A percentile compares a stretch with the other conserved stretches of the same genome.
Conservation (phyloP, 1,140 invertebrate species). For the Trachelipus rathkii region DNA sequence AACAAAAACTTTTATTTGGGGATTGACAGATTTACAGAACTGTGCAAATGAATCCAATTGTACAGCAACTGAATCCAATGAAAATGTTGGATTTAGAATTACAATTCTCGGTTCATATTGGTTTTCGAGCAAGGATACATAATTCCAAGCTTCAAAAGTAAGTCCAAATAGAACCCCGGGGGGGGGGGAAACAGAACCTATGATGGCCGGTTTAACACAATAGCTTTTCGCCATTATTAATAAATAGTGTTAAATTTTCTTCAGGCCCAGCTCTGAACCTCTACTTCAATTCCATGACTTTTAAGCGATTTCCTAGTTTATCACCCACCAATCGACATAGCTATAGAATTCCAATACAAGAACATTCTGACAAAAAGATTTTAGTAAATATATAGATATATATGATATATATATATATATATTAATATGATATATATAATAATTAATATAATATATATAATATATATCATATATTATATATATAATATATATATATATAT, state of each 20-base stretch:
- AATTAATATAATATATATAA: neutral
- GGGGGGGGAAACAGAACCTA: too few species aligned
- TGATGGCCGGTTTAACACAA: neutral
- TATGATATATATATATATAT: conserved; percentile 19
- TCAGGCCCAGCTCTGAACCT: neutral
- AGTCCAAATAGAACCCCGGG: neutral
- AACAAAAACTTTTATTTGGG: neutral
- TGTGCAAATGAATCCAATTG: neutral
- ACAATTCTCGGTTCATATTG: neutral
- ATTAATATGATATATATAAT: neutral
- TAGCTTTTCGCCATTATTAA: neutral
- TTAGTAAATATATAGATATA: neutral
- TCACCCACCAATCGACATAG: neutral
- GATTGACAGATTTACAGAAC: neutral
- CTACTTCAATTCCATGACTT: neutral
- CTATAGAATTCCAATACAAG: neutral
- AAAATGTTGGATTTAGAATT: neutral
- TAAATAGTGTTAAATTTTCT: neutral
- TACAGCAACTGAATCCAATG: neutral
- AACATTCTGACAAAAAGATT: neutral
- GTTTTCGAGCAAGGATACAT: neutral
- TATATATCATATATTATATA: too few species aligned
- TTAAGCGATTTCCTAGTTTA: neutral
- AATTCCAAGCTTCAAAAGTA: neutral
- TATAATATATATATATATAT: too few species aligned